These are phyloP conservation scores for Micrasema minimum DNA, from an alignment of 1,140 invertebrate genomes.

Conservation along the genomic window DNA sequence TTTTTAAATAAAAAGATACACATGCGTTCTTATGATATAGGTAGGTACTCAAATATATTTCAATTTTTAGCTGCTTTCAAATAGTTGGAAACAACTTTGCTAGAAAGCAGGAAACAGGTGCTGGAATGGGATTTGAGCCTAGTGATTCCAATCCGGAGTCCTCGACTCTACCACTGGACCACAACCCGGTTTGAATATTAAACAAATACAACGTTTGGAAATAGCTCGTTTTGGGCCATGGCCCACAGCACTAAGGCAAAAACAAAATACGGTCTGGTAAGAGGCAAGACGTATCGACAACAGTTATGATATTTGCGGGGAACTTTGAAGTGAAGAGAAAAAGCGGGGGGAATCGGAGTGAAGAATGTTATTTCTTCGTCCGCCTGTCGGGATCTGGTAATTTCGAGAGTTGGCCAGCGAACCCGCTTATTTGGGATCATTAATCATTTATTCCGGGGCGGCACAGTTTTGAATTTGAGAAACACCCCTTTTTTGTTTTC, in stretches of 20 bases:
- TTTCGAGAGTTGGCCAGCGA: constrained; percentile 15
- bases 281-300: constrained; percentile 37
- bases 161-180: no score
- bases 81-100: no score
- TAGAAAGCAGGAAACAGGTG: no score
- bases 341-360: constrained; percentile 14
- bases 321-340: constrained; percentile 30
- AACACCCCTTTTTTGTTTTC: constrained; percentile 49
- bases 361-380: constrained; percentile 26
- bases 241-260: constrained; percentile 35
- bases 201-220: no score
- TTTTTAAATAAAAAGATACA: no score
- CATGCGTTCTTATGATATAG: no score
- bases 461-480: constrained; percentile 51
- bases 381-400: constrained; percentile 9
- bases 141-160: no score
- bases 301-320: constrained; percentile 44
- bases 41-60: no score
- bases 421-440: constrained; percentile 50
- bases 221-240: constrained; percentile 1
- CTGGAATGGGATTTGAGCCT: no score
- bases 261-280: constrained; percentile 24
- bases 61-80: no score
- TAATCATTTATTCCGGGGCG: constrained; percentile 46
- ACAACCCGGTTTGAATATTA: no score